Base-by-base conservation (phyloP, 2,797 vertebrate species). In the Podargus strigoides region DNA sequence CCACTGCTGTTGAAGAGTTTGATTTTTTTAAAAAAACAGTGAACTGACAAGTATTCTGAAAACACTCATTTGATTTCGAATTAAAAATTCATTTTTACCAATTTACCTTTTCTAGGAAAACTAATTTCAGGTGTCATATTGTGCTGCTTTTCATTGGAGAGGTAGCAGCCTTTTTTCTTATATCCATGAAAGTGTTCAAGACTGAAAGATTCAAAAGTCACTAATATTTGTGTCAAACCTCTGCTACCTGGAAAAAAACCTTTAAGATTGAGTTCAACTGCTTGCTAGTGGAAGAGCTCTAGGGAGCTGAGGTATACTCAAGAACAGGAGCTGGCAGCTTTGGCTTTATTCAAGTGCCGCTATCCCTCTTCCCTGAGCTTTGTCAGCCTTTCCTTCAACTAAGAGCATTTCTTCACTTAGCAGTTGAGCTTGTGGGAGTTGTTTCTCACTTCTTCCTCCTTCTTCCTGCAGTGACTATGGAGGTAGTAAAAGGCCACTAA, bases 251-350 rank as follows among this genome's bases (percentile, higher is more conserved):
- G 46, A 39, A 56, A 74, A 81, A 59, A 30, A 53, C 39, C 44
- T 81, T 60, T 47, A 41, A 27, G 49, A 28, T 50, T 14, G 14
- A 67, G 36, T 56, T 30, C 37, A 56, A 28, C 36, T 77, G 27
- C 41, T 41, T 72, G 34, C 36, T 42, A 39, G 24, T 44, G 53
- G 32, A 66, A 42, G 24, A 37, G 27, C 36, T 78, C 41, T 36
- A 60, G 58, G 27, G 26, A 30, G 22, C 41, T 0, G 1, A 79
- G 36, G 20, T 47, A 42, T 14, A n/a, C 11, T 64, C 1, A 1
- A 70, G 52, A 41, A 41, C 55, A 42, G 41, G 46, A 78, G 32
- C 10, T 67, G 34, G 41, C 72, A 73, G 52, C 41, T 72, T 53
- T 42, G 39, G 4, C 24, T 47, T 3, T 53, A n/a, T 70, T 53